Conservation (phyloP, 2,797 vertebrate genomes). For the Uromys caudimaculatus region DNA sequence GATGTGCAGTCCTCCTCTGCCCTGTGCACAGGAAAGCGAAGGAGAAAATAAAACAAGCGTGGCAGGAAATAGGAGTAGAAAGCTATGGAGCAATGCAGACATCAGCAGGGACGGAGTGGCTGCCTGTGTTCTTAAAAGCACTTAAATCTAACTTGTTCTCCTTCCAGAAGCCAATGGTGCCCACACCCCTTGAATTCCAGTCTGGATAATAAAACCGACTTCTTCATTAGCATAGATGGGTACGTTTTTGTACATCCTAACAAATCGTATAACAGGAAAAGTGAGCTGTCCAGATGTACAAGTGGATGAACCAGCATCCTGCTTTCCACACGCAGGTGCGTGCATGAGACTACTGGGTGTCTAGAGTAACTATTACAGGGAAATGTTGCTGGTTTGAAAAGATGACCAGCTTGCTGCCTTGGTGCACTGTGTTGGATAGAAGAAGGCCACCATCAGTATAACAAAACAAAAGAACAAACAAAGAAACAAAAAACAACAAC, state of each 20-base stretch:
- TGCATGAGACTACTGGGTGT: not conserved
- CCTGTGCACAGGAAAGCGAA: not conserved
- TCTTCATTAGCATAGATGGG: not conserved
- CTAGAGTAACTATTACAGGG: not conserved
- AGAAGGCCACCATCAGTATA: not conserved
- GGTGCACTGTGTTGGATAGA: too few relatives aligned
- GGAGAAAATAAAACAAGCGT: not conserved
- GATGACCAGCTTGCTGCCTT: not conserved
- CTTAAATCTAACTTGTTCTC: fast-evolving
- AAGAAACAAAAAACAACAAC: not conserved
- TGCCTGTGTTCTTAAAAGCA: not conserved
- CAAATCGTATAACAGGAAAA: not conserved
- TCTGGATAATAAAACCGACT: not conserved
- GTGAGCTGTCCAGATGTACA: not conserved
- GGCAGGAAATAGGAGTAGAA: not conserved
- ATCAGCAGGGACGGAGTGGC: not conserved
- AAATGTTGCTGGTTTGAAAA: not conserved
- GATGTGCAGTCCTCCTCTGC: not conserved
- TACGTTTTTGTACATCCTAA: not conserved
- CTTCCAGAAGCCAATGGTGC: not conserved
- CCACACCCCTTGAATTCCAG: not conserved
- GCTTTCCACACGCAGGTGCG: not conserved
- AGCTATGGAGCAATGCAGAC: not conserved
- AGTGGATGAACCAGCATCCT: not conserved
- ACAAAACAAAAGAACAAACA: not conserved